phyloP scores from a whole-genome alignment of 2,888 invertebrate species.

The Ligdia adustata region DNA sequence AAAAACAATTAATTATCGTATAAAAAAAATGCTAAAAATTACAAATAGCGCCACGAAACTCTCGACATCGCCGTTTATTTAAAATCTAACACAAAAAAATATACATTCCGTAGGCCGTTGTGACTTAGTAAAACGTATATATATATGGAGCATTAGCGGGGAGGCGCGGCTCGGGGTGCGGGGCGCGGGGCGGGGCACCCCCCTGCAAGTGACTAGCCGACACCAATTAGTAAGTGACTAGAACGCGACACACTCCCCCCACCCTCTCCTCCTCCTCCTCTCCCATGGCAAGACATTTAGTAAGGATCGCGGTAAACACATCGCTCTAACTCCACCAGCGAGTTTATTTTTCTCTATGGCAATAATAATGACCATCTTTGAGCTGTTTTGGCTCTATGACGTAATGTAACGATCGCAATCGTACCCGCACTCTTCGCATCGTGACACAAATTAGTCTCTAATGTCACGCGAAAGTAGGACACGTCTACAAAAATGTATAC shows the following conservation, averaged over 20 bases:
- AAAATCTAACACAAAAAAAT: slow-evolving; percentile 65
- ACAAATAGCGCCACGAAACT: slow-evolving; percentile 63
- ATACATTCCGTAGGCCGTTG: slow-evolving; percentile 73
- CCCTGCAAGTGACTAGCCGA: slow-evolving; percentile 74
- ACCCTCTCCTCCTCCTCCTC: slow-evolving; percentile 68
- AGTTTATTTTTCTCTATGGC: slow-evolving; percentile 48
- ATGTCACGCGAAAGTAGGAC: too few relatives aligned
- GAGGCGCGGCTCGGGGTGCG: slow-evolving; percentile 22
- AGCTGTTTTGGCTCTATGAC: too few relatives aligned
- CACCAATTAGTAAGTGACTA: slow-evolving; percentile 79
- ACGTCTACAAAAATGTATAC: too few relatives aligned
- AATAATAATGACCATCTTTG: slow-evolving; percentile 51
- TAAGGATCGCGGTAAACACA: slow-evolving; percentile 34
- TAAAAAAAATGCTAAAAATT: slow-evolving; percentile 71
- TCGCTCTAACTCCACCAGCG: slow-evolving; percentile 27
- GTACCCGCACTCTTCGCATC: too few relatives aligned
- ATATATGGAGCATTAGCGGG: too few relatives aligned
- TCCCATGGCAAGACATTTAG: slow-evolving; percentile 75
- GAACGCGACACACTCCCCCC: slow-evolving; percentile 74
- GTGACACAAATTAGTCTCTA: too few relatives aligned
- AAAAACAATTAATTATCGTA: slow-evolving; percentile 39
- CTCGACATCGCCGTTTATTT: slow-evolving; percentile 48
- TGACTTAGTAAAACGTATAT: slow-evolving; percentile 65
- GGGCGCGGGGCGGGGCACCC: slow-evolving; percentile 30
- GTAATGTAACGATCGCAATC: too few relatives aligned